Evolutionary conservation across 1,140 invertebrate species (phyloP).

Genomic region (Drosophila subobscura): DNA sequence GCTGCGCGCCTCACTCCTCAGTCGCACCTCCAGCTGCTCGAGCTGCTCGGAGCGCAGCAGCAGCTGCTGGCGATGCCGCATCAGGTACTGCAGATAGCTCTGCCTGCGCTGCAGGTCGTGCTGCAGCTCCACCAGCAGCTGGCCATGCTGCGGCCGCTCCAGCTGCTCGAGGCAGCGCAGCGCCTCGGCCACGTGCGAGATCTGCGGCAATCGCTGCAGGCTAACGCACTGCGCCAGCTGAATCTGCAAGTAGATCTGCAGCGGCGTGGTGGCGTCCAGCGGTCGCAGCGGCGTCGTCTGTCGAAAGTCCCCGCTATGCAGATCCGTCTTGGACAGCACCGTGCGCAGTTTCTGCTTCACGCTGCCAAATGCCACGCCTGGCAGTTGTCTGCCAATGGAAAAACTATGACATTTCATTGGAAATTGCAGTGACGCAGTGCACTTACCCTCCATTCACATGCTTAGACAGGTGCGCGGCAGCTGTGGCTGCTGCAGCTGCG

Average conservation of each 20-base stretch:
- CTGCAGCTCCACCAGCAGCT: constrained; percentile 90
- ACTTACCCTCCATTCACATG: constrained; percentile 61
- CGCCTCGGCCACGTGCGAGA: constrained; percentile 92
- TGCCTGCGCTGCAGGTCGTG: constrained; percentile 92
- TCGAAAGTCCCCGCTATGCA: constrained; percentile 84
- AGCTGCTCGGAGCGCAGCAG: constrained; percentile 92
- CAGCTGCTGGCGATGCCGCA: constrained; percentile 92
- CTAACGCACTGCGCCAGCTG: constrained; percentile 95
- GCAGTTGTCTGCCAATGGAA: constrained; percentile 22
- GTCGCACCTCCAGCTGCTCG: constrained; percentile 88
- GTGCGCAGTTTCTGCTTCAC: constrained; percentile 96
- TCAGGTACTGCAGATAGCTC: constrained; percentile 93
- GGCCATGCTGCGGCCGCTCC: constrained; percentile 89
- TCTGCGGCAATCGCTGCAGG: constrained; percentile 90
- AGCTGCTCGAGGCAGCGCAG: constrained; percentile 91
- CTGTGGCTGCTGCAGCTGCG: background rate
- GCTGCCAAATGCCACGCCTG: constrained; percentile 87
- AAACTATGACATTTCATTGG: background rate
- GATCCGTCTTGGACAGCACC: constrained; percentile 93
- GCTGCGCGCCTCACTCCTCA: constrained; percentile 89
- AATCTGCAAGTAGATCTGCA: constrained; percentile 87
- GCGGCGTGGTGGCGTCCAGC: constrained; percentile 65
- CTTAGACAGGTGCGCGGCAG: constrained; percentile 33
- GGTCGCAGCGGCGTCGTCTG: constrained; percentile 63
- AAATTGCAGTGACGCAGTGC: background rate